phyloP scores from a whole-genome alignment of 2,797 vertebrate species.

The Holocentrus rufus region DNA sequence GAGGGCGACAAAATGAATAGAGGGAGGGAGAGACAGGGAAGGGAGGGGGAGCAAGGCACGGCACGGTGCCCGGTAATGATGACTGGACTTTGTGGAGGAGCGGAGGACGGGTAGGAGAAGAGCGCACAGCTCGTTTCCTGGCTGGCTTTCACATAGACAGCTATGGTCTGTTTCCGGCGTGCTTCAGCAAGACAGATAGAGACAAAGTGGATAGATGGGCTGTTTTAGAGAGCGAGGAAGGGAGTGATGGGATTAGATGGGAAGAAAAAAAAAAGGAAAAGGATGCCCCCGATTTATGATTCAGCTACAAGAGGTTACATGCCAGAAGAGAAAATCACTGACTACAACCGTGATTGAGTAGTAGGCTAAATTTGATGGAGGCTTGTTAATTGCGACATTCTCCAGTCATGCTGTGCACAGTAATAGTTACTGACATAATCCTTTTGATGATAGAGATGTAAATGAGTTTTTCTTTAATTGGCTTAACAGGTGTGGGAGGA shows the following conservation, averaged over 20 bases:
- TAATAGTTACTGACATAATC: constrained; percentile 59
- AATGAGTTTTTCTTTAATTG: constrained; percentile 3
- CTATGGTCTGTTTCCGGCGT: constrained; percentile 79
- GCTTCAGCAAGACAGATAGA: constrained; percentile 56
- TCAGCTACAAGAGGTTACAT: constrained; percentile 50
- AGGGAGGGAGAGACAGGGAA: constrained; percentile 43
- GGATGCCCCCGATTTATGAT: constrained; percentile 76
- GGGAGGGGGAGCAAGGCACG: constrained; percentile 59
- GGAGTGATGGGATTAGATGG: constrained; percentile 1
- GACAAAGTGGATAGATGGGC: constrained; percentile 41
- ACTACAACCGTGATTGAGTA: constrained; percentile 43
- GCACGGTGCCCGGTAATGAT: constrained; percentile 78
- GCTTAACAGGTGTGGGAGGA: constrained; percentile 15
- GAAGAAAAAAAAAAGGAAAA: constrained; percentile 42
- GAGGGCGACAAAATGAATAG: constrained; percentile 44
- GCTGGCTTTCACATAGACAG: constrained; percentile 52
- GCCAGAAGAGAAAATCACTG: constrained; percentile 58
- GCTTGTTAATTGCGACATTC: constrained; percentile 41
- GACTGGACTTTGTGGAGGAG: constrained; percentile 79
- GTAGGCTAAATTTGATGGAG: constrained; percentile 44
- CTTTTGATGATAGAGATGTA: constrained; percentile 45
- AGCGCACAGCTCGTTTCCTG: constrained; percentile 73
- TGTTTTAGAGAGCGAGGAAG: constrained; percentile 17
- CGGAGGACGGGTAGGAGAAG: constrained; percentile 74
- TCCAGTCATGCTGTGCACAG: constrained; percentile 32